Conservation (phyloP, 2,797 vertebrate genomes). For the Acipenser ruthenus region DNA sequence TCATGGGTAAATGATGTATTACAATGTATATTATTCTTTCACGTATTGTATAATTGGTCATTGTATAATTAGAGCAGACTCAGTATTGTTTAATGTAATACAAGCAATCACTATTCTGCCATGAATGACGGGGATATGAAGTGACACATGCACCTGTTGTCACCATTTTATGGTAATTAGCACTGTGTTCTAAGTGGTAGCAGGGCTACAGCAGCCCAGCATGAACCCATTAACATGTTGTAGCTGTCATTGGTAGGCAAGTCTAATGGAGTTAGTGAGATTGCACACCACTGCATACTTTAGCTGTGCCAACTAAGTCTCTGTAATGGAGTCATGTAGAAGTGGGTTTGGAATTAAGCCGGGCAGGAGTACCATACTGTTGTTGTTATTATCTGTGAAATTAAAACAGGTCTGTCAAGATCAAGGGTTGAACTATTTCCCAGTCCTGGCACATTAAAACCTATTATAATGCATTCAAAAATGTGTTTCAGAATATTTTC, state of each 20-base stretch:
- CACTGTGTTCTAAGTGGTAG: slow-evolving; percentile 64
- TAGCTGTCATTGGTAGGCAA: slow-evolving; percentile 66
- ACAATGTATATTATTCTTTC: neutral
- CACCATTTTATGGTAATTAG: slow-evolving; percentile 69
- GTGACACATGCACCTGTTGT: slow-evolving; percentile 74
- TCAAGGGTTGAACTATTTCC: no score
- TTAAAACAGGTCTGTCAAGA: no score
- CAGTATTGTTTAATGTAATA: neutral
- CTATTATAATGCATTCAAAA: no score
- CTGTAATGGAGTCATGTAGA: slow-evolving; percentile 62
- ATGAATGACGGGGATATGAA: slow-evolving; percentile 53
- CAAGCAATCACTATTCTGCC: slow-evolving; percentile 48
- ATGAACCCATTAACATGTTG: slow-evolving; percentile 71
- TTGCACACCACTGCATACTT: slow-evolving; percentile 56
- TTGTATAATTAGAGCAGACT: no score
- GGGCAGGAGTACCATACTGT: slow-evolving; percentile 53
- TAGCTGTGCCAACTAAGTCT: slow-evolving; percentile 51
- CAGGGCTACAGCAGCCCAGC: slow-evolving; percentile 58
- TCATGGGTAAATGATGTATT: no score
- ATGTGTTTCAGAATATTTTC: no score
- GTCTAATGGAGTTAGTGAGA: slow-evolving; percentile 54
- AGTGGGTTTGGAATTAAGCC: slow-evolving; percentile 57
- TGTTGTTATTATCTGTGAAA: neutral
- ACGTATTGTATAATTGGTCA: neutral
- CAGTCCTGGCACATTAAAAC: no score